Evolutionary conservation across 1,140 invertebrate genomes (phyloP), one percentile per base, ranked within the genome.

Genomic region (Parapsyche elsis): DNA sequence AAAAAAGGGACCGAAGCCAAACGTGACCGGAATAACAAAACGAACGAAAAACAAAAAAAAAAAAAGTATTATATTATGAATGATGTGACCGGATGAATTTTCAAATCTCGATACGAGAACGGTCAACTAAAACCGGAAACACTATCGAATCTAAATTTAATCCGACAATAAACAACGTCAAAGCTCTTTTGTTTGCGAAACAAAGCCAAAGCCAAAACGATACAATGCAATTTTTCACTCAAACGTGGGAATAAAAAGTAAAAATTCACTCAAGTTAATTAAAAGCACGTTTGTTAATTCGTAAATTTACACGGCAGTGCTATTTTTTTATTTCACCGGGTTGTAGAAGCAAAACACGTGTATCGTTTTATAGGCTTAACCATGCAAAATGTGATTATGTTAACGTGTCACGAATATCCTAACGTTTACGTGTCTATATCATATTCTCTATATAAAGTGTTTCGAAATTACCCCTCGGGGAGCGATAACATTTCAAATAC

Each of bases 391-490:
- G 64, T 67, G 64, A 67, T 67, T 67, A 67, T 24, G 64, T 67
- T 67, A 67, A 67, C 64, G 64, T 67, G 64, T 67, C 64, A 67
- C 64, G 64, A 67, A 67, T 67, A 67, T 26, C 26, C 64, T 67
- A 67, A 67, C 64, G 64, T 67, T 53, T 14, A n/a, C n/a, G 16
- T 16, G 19, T 67, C 64, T 26, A 67, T 67, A 67, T 67, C 64
- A 67, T 23, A 67, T 26, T 67, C 7, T 67, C 5, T 53, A 53
- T 53, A 53, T 12, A 26, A 67, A 67, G 64, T 67, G 64, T 67
- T 67, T 67, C 10, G 21, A 67, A 67, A 67, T 30, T 24, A 26
- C 64, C 64, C 64, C 5, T 23, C 2, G 24, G 64, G 64, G 64
- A 67, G 23, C 64, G 24, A 67, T 67, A 67, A 5, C 21, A 14